These are phyloP conservation scores for Galeruca laticollis DNA, from an alignment of 2,888 invertebrate species.

Conservation along the genomic window DNA sequence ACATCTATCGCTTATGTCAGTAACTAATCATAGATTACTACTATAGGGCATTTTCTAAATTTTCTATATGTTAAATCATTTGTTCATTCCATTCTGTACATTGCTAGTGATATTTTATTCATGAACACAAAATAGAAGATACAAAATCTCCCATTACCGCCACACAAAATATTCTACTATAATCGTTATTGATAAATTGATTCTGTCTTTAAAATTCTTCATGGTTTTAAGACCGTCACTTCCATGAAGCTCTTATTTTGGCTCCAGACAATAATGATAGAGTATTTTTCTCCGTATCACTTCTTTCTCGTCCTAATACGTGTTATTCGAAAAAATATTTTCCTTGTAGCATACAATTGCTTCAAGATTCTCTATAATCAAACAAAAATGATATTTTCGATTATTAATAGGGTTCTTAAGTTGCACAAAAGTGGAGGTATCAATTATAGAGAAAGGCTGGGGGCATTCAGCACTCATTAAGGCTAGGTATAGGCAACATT, in stretches of 20 bases:
- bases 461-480: conserved; percentile 29
- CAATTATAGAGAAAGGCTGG: conserved; percentile 26
- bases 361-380: conserved; percentile 30
- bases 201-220: neutral
- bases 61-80: too few species aligned
- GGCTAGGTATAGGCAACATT: conserved; percentile 22
- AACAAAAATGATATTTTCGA: conserved; percentile 36
- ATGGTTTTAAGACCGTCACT: conserved; percentile 1
- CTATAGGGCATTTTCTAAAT: too few species aligned
- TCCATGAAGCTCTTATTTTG: conserved; percentile 7
- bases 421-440: conserved; percentile 29
- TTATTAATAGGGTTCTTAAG: conserved; percentile 34
- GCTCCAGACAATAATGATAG: conserved; percentile 20
- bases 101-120: too few species aligned
- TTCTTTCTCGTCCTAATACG: conserved; percentile 28
- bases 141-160: too few species aligned
- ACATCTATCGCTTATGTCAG: too few species aligned
- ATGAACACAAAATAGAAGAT: too few species aligned
- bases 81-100: too few species aligned
- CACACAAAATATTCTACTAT: too few species aligned
- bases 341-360: conserved; percentile 29
- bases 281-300: conserved; percentile 24
- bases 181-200: too few species aligned
- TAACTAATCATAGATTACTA: too few species aligned
- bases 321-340: conserved; percentile 34